These are phyloP conservation scores for Drosophila sp. DNA, from an alignment of 1,140 invertebrate species.

Conservation along the genomic window DNA sequence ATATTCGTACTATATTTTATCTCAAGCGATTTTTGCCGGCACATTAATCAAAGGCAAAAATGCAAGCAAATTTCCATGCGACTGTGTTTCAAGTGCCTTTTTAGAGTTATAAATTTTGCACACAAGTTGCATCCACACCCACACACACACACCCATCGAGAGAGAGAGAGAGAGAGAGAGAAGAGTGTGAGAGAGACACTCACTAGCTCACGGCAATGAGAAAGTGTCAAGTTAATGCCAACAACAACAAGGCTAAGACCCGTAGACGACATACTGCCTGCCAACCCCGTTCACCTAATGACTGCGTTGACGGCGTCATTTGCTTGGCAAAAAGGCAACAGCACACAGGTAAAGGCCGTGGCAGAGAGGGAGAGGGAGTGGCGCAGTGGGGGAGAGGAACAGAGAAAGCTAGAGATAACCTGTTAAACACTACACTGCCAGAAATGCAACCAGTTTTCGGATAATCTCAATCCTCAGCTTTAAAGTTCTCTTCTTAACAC, in stretches of 20 bases:
- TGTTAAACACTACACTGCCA: background rate
- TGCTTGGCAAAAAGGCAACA: constrained; percentile 59
- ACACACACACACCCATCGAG: constrained; percentile 17
- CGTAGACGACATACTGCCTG: constrained; percentile 27
- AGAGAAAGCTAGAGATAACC: background rate
- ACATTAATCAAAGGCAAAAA: constrained; percentile 76
- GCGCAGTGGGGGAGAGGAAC: background rate
- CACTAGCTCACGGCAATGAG: constrained; percentile 69
- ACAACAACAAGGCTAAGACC: constrained; percentile 37
- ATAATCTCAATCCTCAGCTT: too few relatives aligned
- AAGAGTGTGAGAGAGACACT: constrained; percentile 26
- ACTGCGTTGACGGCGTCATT: constrained; percentile 75
- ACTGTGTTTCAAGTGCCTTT: constrained; percentile 75
- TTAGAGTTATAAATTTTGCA: constrained; percentile 73
- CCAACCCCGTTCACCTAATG: constrained; percentile 53
- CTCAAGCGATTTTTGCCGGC: constrained; percentile 69
- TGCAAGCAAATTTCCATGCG: constrained; percentile 68
- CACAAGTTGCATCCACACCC: constrained; percentile 35
- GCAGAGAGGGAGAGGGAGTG: background rate
- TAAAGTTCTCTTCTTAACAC: background rate
- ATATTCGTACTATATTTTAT: constrained; percentile 57
- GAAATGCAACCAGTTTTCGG: too few relatives aligned
- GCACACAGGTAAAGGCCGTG: constrained; percentile 9
- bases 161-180: constrained; percentile 19
- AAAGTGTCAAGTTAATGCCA: constrained; percentile 79